phyloP scores from a whole-genome alignment of 2,797 vertebrate genomes.

The Nyctalus aviator region DNA sequence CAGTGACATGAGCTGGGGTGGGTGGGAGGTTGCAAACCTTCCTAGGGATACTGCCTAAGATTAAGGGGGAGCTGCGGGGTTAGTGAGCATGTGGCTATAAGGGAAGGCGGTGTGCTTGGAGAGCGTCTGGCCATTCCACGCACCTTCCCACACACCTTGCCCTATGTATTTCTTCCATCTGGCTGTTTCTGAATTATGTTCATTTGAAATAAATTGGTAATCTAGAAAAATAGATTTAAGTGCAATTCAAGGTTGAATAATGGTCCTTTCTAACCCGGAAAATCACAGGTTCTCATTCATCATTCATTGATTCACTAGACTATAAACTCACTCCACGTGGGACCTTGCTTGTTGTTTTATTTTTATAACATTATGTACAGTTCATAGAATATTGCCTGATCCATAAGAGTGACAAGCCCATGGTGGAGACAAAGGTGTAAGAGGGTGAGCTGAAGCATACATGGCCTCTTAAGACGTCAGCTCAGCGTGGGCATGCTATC shows the following conservation, averaged over 20 bases:
- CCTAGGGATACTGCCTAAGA: neutral
- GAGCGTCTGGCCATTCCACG: neutral
- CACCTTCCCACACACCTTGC: neutral
- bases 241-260: neutral
- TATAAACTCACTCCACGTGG: neutral
- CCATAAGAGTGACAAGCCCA: neutral
- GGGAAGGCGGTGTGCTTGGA: neutral
- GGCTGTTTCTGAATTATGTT: neutral
- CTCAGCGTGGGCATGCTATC: fast-evolving
- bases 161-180: neutral
- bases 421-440: neutral
- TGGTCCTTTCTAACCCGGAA: conserved; percentile 25
- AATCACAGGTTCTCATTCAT: neutral
- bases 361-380: neutral
- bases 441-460: neutral
- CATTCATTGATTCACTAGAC: neutral
- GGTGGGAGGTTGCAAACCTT: neutral
- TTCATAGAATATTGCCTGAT: neutral
- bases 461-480: too few species aligned
- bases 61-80: neutral
- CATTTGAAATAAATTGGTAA: neutral
- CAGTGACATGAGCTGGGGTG: too few species aligned
- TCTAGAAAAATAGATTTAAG: neutral
- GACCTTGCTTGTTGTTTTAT: neutral
- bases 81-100: neutral